Base-by-base conservation (phyloP, 2,797 vertebrate genomes). In the Diglossa cyanea region DNA sequence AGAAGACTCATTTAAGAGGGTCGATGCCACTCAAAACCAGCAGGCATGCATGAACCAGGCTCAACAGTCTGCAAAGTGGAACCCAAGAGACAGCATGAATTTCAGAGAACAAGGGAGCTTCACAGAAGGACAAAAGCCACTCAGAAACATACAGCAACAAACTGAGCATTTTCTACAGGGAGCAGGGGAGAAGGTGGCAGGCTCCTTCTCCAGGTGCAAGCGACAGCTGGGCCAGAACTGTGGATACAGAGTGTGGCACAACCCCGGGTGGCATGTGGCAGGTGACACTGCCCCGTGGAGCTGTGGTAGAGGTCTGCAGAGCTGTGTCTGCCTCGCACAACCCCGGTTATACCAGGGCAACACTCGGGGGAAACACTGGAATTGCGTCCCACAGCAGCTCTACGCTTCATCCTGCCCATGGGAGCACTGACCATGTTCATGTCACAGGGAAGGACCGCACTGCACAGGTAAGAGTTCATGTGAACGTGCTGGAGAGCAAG, bases 11-110 rank as follows among this genome's bases (percentile, higher is more conserved):
- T 96, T 95, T 97, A 97, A 95, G 94, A 96, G 94, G 95, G 96
- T 94, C 96, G 95, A 93, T 94, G 93, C 94, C 93, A 97, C 95
- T 92, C 93, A 95, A 97, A 95, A 96, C 78, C 94, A 96, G 95
- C 96, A 96, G 93, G 93, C 90, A 96, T 95, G 94, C 95, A 97
- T 95, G 95, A 96, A 96, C 96, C 96, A 97, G 96, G 95, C 96
- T 94, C 95, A 97, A 97, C 92, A 96, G 95, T 97, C 95, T 96
- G 95, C 93, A 97, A 96, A 96, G 94, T 91, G 86, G 96, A 97
- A 96, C 95, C 93, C 93, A 93, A 96, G 94, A 97, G 92, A 94
- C 93, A 97, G 95, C 77, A 87, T 94, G 96, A 94, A 97, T 96
- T 95, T 97, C 84, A 95, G 94, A 96, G 95, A 95, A 91, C 94